Conservation (phyloP, 2,888 invertebrate species). For the Lasioglossum pauxillum region DNA sequence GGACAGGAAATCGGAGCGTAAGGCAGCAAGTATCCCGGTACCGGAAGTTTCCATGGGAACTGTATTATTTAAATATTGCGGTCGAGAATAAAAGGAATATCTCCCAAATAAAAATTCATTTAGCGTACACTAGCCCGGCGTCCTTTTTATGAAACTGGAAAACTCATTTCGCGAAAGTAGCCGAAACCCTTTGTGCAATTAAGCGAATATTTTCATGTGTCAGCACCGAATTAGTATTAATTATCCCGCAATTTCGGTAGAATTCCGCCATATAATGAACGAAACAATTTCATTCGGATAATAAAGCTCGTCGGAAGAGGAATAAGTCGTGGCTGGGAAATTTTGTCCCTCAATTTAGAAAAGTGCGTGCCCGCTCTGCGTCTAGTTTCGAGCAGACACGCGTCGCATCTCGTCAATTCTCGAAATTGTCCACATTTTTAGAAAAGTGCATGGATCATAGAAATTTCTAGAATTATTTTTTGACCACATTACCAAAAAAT, state of each 20-base stretch:
- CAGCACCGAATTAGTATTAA: conserved; percentile 57
- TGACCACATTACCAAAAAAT: not conserved
- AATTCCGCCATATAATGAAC: conserved; percentile 48
- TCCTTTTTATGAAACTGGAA: conserved; percentile 34
- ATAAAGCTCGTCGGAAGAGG: conserved; percentile 38
- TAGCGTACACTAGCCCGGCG: not conserved
- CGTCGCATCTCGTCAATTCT: not conserved
- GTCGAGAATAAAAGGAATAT: conserved; percentile 16
- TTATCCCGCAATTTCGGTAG: conserved; percentile 44
- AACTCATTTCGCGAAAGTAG: conserved; percentile 43
- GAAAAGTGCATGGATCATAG: not conserved
- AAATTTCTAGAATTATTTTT: not conserved
- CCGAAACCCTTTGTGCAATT: conserved; percentile 60
- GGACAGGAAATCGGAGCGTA: conserved; percentile 26
- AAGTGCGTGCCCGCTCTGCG: not conserved
- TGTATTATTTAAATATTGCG: conserved; percentile 32
- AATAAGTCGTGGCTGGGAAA: not conserved
- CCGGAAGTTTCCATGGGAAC: not conserved
- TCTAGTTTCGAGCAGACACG: not conserved
- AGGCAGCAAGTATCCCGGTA: conserved; percentile 5
- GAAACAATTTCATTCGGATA: conserved; percentile 49
- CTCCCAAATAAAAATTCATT: conserved; percentile 43
- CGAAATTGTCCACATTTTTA: not conserved
- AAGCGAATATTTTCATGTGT: conserved; percentile 57
- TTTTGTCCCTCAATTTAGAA: conserved; percentile 5